Evolutionary conservation across 2,888 invertebrate genomes (phyloP).

Genomic region (Carabus problematicus): DNA sequence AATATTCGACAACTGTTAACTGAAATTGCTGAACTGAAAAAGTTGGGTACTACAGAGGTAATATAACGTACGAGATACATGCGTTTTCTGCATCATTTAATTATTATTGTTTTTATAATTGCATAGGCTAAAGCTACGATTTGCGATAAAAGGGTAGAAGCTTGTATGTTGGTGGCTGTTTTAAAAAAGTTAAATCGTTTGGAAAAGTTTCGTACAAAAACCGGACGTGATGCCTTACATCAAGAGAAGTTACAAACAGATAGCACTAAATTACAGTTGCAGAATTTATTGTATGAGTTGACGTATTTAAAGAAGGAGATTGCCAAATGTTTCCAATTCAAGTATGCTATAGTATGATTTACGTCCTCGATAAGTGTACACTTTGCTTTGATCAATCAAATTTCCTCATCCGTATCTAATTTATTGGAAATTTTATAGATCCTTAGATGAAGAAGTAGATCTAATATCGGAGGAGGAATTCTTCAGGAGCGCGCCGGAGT

Average conservation of each 20-base stretch:
- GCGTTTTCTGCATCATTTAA: conserved; percentile 16
- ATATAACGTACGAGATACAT: conserved; percentile 46
- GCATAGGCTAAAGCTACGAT: conserved; percentile 69
- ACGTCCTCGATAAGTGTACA: no score
- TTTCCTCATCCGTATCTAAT: no score
- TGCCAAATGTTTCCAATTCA: conserved; percentile 93
- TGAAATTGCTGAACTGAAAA: conserved; percentile 73
- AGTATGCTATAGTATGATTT: conserved; percentile 65
- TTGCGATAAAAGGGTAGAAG: conserved; percentile 72
- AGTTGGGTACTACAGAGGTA: conserved; percentile 61
- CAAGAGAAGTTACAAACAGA: conserved; percentile 89
- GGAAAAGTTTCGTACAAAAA: conserved; percentile 86
- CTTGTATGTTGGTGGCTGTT: conserved; percentile 78
- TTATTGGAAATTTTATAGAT: conserved; percentile 61
- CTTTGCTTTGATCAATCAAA: no score
- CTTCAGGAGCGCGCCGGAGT: conserved; percentile 77
- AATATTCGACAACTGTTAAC: conserved; percentile 73
- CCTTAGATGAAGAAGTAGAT: conserved; percentile 92
- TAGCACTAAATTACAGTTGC: conserved; percentile 85
- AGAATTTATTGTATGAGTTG: conserved; percentile 93
- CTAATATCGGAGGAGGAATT: conserved; percentile 86
- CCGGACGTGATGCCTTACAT: conserved; percentile 80
- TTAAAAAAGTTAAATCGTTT: conserved; percentile 89
- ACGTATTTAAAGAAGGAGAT: conserved; percentile 94
- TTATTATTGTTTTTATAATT: conserved; percentile 11